Conservation (phyloP, 2,888 invertebrate species). For the Eupsilia transversa region DNA sequence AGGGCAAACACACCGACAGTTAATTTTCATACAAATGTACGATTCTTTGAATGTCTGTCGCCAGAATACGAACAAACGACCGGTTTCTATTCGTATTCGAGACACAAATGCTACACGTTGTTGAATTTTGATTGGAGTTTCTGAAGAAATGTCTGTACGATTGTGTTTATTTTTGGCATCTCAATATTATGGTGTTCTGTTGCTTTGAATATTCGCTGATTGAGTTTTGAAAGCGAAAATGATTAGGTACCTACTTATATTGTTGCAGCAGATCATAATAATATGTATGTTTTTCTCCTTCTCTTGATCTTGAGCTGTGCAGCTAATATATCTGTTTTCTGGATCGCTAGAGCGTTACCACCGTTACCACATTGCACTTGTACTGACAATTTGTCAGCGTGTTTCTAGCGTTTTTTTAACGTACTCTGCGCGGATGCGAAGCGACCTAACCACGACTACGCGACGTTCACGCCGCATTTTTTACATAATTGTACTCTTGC, state of each 20-base stretch:
- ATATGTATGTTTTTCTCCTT: too few species aligned
- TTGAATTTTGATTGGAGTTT: slow-evolving; percentile 60
- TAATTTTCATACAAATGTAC: slow-evolving; percentile 64
- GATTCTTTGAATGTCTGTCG: slow-evolving; percentile 54
- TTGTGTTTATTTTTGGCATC: slow-evolving; percentile 51
- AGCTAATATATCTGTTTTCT: too few species aligned
- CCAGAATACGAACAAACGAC: slow-evolving; percentile 23
- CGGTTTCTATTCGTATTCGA: slow-evolving; percentile 44
- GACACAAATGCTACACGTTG: slow-evolving; percentile 12
- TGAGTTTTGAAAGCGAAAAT: slow-evolving; percentile 1
- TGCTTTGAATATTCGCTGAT: slow-evolving; percentile 27
- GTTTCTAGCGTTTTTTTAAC: too few species aligned
- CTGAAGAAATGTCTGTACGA: slow-evolving; percentile 44
- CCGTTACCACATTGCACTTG: too few species aligned
- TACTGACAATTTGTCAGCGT: too few species aligned
- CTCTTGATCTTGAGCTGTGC: too few species aligned
- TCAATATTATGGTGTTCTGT: slow-evolving; percentile 8
- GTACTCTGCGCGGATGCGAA: too few species aligned
- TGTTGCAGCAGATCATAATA: neutral
- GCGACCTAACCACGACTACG: too few species aligned
- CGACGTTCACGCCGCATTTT: too few species aligned
- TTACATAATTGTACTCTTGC: too few species aligned
- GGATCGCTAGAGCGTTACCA: too few species aligned
- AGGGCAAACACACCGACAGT: slow-evolving; percentile 38
- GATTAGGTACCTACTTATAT: neutral